A percentile compares a stretch with the other conserved stretches of the same genome.
phyloP scores from a whole-genome alignment of 2,113 vertebrate genomes.

The Seriola rivoliana region DNA sequence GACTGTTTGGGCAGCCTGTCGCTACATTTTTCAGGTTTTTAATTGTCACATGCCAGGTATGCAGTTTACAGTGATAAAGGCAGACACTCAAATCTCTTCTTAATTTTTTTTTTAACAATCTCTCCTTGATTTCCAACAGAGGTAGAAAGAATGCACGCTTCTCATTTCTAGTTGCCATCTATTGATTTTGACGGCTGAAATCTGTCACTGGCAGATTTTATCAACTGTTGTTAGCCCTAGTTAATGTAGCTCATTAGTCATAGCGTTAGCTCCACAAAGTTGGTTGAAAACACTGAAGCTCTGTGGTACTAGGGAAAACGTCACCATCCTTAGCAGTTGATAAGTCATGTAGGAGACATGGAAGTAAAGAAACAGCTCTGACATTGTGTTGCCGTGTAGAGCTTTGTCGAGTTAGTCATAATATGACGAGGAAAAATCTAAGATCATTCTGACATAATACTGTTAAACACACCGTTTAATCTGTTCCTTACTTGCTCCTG shows the following conservation, averaged over 20 bases:
- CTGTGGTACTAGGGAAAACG: not conserved
- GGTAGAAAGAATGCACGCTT: not conserved
- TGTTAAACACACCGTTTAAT: not conserved
- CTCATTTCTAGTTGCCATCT: not conserved
- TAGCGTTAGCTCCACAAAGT: not conserved
- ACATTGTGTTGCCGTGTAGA: not conserved
- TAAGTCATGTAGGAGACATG: not conserved
- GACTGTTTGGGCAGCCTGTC: not conserved
- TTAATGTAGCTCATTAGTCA: not conserved
- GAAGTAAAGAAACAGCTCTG: not conserved
- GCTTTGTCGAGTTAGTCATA: no score
- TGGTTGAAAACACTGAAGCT: not conserved
- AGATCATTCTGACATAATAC: no score
- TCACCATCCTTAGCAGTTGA: no score
- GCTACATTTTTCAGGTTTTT: not conserved
- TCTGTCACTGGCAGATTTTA: not conserved
- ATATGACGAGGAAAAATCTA: not conserved
- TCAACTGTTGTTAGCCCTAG: not conserved
- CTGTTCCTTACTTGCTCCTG: not conserved
- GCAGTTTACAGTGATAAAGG: not conserved
- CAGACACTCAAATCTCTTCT: not conserved
- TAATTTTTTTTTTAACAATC: not conserved
- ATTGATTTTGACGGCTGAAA: not conserved
- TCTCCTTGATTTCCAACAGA: not conserved
- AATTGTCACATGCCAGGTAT: not conserved